Evolutionary conservation across 1,140 invertebrate genomes (phyloP), one percentile per base, ranked within the genome.

Genomic region (Heliconius himera): DNA sequence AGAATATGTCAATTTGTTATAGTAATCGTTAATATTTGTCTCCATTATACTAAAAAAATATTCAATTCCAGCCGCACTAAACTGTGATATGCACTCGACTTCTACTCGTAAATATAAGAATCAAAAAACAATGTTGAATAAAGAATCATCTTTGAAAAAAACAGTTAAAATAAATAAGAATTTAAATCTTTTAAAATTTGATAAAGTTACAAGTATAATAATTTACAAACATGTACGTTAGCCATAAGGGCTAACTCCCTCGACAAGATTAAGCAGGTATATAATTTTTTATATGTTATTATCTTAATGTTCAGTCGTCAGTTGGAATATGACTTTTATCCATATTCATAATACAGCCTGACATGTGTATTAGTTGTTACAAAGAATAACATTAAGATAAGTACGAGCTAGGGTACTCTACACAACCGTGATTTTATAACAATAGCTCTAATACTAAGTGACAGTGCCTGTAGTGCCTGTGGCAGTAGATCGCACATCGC

Each of bases 371-470:
- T 26, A 29, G 26, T n/a, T 26, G 26, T 16, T 1, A 66, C 22
- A 66, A 66, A 29, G 13, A 29, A 29, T 29, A 60, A n/a, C 54
- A 60, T 60, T 29, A 9, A 11, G 26, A 66, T 56, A 66, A 26
- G 60, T 29, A 66, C 26, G 60, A 66, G 22, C 60, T 66, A 66
- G 22, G n/a, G 8, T 29, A 66, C 60, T 66, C 60, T 66, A 66
- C 60, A 66, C 60, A 66, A 66, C 60, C 60, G 60, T 66, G 60
- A 66, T 29, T 66, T 66, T 66, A 66, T 66, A 26, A 66, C 26
- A 66, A 66, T 66, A 66, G 5, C 29, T 26, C 60, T 66, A 66
- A 13, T 56, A 22, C 20, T 56, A 56, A n/a, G 8, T 56, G n/a
- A 66, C 3, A 66, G 60, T 66, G 26, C 60, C 60, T 66, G 60